These are phyloP conservation scores for Chloromyia formosa DNA, from an alignment of 2,888 invertebrate species.

Conservation along the genomic window DNA sequence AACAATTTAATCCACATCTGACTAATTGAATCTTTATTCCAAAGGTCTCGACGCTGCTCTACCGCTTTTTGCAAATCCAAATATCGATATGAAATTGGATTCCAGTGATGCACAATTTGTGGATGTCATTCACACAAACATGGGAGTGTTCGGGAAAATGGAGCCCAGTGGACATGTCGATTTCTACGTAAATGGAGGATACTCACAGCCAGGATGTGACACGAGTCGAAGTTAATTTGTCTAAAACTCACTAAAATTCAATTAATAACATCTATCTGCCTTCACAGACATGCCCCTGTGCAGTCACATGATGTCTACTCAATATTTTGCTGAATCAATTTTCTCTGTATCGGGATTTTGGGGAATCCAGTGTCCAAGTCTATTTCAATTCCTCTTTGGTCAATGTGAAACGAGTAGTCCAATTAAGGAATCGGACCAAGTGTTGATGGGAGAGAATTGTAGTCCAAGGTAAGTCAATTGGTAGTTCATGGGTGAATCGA, in stretches of 20 bases:
- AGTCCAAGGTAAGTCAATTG: constrained; percentile 52
- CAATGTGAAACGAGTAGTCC: constrained; percentile 52
- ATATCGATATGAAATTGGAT: constrained; percentile 66
- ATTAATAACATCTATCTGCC: too few relatives aligned
- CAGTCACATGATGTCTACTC: constrained; percentile 54
- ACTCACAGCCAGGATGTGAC: constrained; percentile 52
- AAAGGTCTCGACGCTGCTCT: constrained; percentile 72
- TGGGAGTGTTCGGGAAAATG: constrained; percentile 69
- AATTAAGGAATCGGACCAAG: constrained; percentile 49
- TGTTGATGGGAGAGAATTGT: constrained; percentile 54
- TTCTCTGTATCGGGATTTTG: constrained; percentile 52
- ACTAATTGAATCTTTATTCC: too few relatives aligned
- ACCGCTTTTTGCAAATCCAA: constrained; percentile 68
- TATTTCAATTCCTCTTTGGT: constrained; percentile 55
- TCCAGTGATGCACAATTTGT: constrained; percentile 67
- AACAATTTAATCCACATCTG: too few relatives aligned
- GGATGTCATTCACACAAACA: constrained; percentile 69
- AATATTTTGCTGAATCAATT: constrained; percentile 55
- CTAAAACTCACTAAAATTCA: neutral
- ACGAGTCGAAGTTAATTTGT: constrained; percentile 50
- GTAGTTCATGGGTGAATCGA: too few relatives aligned
- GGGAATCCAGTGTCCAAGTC: constrained; percentile 54
- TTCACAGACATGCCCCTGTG: constrained; percentile 54
- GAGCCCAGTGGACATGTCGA: constrained; percentile 70
- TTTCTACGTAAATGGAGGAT: constrained; percentile 70